Percentiles rank a stretch among this genome's conserved stretches.
phyloP scores from a whole-genome alignment of 2,888 invertebrate species.

The Eugnorisma glareosa region DNA sequence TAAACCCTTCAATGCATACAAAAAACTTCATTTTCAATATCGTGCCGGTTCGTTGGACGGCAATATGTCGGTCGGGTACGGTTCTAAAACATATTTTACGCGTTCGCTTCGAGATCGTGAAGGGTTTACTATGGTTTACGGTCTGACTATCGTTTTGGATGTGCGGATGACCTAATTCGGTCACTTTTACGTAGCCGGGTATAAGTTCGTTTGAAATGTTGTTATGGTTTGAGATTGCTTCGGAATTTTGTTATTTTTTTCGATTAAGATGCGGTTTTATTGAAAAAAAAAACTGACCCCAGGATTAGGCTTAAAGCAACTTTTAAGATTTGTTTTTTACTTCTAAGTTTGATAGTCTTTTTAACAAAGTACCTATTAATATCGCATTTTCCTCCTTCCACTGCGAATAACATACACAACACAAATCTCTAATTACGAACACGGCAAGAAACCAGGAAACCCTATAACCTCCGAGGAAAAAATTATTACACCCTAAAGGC shows the following conservation, averaged over 20 bases:
- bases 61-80: constrained; percentile 78
- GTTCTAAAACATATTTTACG: constrained; percentile 83
- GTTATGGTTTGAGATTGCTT: constrained; percentile 24
- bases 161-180: constrained; percentile 67
- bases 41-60: constrained; percentile 70
- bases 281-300: neutral
- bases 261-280: neutral
- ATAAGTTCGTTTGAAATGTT: constrained; percentile 42
- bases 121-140: constrained; percentile 77
- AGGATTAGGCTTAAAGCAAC: no score
- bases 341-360: neutral
- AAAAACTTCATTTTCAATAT: constrained; percentile 85
- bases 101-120: constrained; percentile 66
- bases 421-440: constrained; percentile 45
- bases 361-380: neutral
- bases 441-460: constrained; percentile 24
- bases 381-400: neutral
- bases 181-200: constrained; percentile 33
- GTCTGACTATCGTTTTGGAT: constrained; percentile 72
- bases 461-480: constrained; percentile 54
- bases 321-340: neutral
- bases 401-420: neutral
- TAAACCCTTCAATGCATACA: constrained; percentile 83
- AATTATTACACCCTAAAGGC: constrained; percentile 73
- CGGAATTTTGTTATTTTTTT: constrained; percentile 12